Evolutionary conservation across 2,888 invertebrate species (phyloP), one percentile per base, ranked within the genome.

Genomic region (Hyppa rectilinea): DNA sequence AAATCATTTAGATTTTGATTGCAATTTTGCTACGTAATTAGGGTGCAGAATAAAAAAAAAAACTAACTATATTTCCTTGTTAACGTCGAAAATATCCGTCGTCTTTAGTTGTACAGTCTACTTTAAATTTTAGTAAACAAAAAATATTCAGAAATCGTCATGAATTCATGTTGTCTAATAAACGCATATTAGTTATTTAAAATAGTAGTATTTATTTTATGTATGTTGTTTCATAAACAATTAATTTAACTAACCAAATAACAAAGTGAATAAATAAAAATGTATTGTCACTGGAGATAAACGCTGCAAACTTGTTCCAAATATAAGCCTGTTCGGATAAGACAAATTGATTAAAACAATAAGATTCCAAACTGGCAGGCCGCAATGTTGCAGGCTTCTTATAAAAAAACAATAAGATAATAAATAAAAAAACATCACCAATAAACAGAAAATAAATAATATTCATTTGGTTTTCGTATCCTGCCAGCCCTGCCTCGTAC

Each of bases 401-500:
- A 23, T 26, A 36, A 10, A 12, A n/a, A 34, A 20, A n/a, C 14
- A n/a, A 2, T 26, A 4, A 0, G 7, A n/a, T n/a, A 38, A 49
- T 17, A 36, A 20, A 20, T 29, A 4, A 9, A 3, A 43, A 29
- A 17, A 17, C 7, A 26, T 26, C 2, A 12, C 2, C 2, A 38
- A 58, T 50, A 26, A 52, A 59, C n/a, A n/a, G n/a, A 23, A 20
- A 2, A n/a, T 2, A 36, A 47, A n/a, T 47, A 34, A 45, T 53
- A 12, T 31, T 45, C 12, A 10, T 72, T 62, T n/a, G n/a, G n/a
- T n/a, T 72, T 55, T 17, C 4, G 34, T 14, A 14, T 23, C 23
- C 26, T 70, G 84, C 14, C 89, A 90, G 75, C 90, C 91, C 86
- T 91, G 83, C 10, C 26, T n/a, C 63, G 20, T 31, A 61, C 71